Percentiles rank a stretch among this genome's conserved stretches.
phyloP scores from a whole-genome alignment of 2,888 invertebrate genomes.

The Leptogaster cylindrica region DNA sequence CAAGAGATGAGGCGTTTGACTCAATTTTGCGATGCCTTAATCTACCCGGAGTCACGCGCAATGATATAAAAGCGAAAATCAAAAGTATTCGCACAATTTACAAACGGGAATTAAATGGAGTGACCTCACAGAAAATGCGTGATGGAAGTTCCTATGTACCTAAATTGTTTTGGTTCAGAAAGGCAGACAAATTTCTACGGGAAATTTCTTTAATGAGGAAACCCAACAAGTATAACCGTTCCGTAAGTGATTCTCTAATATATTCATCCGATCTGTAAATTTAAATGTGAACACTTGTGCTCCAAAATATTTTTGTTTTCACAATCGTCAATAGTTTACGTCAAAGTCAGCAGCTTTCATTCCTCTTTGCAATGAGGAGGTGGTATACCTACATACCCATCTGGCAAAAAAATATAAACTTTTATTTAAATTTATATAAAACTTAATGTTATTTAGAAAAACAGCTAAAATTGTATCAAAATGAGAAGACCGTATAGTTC shows the following conservation, averaged over 20 bases:
- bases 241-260: too few relatives aligned
- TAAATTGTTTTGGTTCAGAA: constrained; percentile 56
- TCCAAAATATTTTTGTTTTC: background rate
- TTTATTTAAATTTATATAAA: too few relatives aligned
- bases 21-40: constrained; percentile 55
- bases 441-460: too few relatives aligned
- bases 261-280: too few relatives aligned
- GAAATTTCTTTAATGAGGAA: constrained; percentile 52
- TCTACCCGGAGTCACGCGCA: constrained; percentile 53
- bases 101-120: constrained; percentile 55
- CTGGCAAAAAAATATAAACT: too few relatives aligned
- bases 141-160: constrained; percentile 52
- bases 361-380: too few relatives aligned
- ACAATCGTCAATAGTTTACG: too few relatives aligned
- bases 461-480: too few relatives aligned
- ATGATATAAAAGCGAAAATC: constrained; percentile 58
- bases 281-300: background rate
- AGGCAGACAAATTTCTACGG: constrained; percentile 54
- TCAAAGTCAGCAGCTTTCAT: too few relatives aligned
- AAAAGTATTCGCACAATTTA: constrained; percentile 60
- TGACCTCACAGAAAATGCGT: constrained; percentile 52
- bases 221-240: too few relatives aligned
- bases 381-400: too few relatives aligned
- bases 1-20: constrained; percentile 54
- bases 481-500: too few relatives aligned